Conservation (phyloP, 2,888 invertebrate genomes). For the Galerucella pusilla region DNA sequence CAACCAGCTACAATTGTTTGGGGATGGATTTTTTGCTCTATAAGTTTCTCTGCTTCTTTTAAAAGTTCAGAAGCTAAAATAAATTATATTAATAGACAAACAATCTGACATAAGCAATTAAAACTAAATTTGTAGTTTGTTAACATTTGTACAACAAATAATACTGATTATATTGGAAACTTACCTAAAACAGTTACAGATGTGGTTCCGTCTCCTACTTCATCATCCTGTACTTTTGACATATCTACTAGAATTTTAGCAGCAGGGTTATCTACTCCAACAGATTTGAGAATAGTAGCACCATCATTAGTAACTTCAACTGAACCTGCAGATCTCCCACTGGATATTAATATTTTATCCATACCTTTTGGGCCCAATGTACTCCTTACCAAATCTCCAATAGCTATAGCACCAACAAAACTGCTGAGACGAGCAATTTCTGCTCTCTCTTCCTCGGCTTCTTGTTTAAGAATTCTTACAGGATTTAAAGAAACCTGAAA, state of each 20-base stretch:
- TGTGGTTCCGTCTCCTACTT: constrained; percentile 99
- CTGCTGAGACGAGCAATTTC: constrained; percentile 97
- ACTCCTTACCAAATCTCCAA: constrained; percentile 97
- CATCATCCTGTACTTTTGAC: constrained; percentile 98
- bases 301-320: constrained; percentile 99
- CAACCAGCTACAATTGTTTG: constrained; percentile 98
- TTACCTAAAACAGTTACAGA: constrained; percentile 92
- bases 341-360: constrained; percentile 90
- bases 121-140: no score
- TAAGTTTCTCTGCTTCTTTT: constrained; percentile 93
- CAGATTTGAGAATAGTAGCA: constrained; percentile 95
- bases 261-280: constrained; percentile 98
- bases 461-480: constrained; percentile 91
- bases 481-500: constrained; percentile 88
- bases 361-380: constrained; percentile 99
- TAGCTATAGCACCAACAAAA: constrained; percentile 98
- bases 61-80: constrained; percentile 87
- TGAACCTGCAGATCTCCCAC: constrained; percentile 81
- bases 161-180: background rate
- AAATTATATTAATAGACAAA: background rate
- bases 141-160: no score
- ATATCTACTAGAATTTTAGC: constrained; percentile 99
- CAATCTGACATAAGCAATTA: background rate
- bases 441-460: constrained; percentile 97
- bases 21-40: constrained; percentile 95